Conservation (phyloP, 2,888 invertebrate species). For the Monochamus alternatus region DNA sequence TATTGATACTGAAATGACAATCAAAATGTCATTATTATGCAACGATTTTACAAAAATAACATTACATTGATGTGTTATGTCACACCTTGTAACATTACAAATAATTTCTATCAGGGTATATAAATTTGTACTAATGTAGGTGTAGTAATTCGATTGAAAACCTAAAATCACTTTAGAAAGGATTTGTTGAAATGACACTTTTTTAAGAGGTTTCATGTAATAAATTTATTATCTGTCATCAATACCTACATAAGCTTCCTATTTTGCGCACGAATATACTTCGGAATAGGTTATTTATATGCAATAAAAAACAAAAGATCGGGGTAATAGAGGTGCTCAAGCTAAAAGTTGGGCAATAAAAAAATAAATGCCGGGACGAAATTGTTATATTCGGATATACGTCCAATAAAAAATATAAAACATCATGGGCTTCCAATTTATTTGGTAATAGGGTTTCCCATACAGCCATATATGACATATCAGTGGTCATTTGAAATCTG, state of each 20-base stretch:
- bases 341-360: slow-evolving; percentile 31
- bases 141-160: too few relatives aligned
- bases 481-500: slow-evolving; percentile 62
- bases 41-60: too few relatives aligned
- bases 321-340: slow-evolving; percentile 1
- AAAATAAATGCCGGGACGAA: slow-evolving; percentile 16
- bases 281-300: slow-evolving; percentile 15
- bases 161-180: too few relatives aligned
- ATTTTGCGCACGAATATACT: slow-evolving; percentile 7
- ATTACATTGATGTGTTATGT: too few relatives aligned
- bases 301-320: slow-evolving; percentile 22
- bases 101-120: too few relatives aligned
- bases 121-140: too few relatives aligned
- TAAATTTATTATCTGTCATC: too few relatives aligned
- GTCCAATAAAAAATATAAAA: slow-evolving; percentile 36
- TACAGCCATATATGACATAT: slow-evolving; percentile 50
- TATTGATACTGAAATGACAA: too few relatives aligned
- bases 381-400: slow-evolving; percentile 16
- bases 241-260: not conserved
- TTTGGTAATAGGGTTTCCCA: slow-evolving; percentile 40
- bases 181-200: too few relatives aligned
- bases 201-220: too few relatives aligned
- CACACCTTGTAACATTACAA: too few relatives aligned
- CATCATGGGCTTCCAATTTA: slow-evolving; percentile 40
- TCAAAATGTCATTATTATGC: too few relatives aligned